phyloP scores from a whole-genome alignment of 1,140 invertebrate species.

The Eriosoma lanigerum region DNA sequence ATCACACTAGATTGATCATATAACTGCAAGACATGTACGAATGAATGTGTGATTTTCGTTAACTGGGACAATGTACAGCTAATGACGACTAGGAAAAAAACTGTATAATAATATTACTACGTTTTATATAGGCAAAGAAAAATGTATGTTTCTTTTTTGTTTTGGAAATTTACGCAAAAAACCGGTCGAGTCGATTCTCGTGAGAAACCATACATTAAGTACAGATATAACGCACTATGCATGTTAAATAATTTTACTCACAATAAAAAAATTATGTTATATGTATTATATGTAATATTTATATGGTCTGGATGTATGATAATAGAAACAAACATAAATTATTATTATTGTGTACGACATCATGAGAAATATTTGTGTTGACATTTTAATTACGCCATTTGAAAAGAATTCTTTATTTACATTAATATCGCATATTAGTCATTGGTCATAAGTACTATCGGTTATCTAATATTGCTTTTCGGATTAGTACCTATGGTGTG shows the following conservation, averaged over 20 bases:
- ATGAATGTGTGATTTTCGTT: conserved; percentile 31
- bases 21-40: conserved; percentile 4
- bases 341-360: too few relatives aligned
- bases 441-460: too few relatives aligned
- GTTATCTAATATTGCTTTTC: too few relatives aligned
- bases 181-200: conserved; percentile 30
- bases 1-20: not conserved
- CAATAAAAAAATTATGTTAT: too few relatives aligned
- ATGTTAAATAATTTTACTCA: conserved; percentile 4
- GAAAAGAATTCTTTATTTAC: not conserved
- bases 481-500: too few relatives aligned
- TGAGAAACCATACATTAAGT: conserved; percentile 4
- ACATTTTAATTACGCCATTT: not conserved
- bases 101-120: not conserved
- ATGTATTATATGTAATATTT: too few relatives aligned
- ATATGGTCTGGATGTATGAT: not conserved
- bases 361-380: not conserved
- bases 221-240: not conserved
- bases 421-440: not conserved
- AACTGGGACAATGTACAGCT: conserved; percentile 41
- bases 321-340: not conserved
- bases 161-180: conserved; percentile 39
- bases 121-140: conserved; percentile 4
- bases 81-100: conserved; percentile 29
- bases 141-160: conserved; percentile 9